phyloP scores from a whole-genome alignment of 92 coral and sea anemone species.

The Palythoa grandis region DNA sequence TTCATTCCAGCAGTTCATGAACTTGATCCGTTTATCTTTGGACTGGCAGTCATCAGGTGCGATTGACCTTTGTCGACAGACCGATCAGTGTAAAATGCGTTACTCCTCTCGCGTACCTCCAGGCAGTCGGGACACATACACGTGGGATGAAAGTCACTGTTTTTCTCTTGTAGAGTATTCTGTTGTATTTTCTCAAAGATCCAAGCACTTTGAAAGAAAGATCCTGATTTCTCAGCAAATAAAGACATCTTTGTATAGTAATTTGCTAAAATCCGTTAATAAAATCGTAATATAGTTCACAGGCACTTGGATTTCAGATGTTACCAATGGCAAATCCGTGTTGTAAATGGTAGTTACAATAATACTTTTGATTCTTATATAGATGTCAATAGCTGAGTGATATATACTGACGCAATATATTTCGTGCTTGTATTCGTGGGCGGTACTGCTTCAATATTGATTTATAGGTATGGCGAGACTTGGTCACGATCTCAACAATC shows the following conservation, averaged over 20 bases:
- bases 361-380: not conserved
- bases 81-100: not conserved
- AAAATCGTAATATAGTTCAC: too few relatives aligned
- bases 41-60: not conserved
- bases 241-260: not conserved
- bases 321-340: not conserved
- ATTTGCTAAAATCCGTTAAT: too few relatives aligned
- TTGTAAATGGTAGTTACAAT: not conserved
- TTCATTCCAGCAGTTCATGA: too few relatives aligned
- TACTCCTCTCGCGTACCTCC: not conserved
- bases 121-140: constrained; percentile 23
- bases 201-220: not conserved
- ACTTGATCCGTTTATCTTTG: not conserved
- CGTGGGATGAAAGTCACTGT: constrained; percentile 11
- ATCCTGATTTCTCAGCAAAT: not conserved
- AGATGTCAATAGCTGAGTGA: too few relatives aligned
- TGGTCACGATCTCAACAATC: too few relatives aligned
- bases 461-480: too few relatives aligned
- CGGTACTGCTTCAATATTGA: too few relatives aligned
- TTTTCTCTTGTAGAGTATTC: not conserved
- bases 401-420: too few relatives aligned
- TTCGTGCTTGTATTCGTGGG: too few relatives aligned
- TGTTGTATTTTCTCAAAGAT: not conserved
- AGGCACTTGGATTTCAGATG: not conserved
- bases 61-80: not conserved